Evolutionary conservation across 2,113 vertebrate species (phyloP), one percentile per base, ranked within the genome.

Genomic region (Parotia lawesii): DNA sequence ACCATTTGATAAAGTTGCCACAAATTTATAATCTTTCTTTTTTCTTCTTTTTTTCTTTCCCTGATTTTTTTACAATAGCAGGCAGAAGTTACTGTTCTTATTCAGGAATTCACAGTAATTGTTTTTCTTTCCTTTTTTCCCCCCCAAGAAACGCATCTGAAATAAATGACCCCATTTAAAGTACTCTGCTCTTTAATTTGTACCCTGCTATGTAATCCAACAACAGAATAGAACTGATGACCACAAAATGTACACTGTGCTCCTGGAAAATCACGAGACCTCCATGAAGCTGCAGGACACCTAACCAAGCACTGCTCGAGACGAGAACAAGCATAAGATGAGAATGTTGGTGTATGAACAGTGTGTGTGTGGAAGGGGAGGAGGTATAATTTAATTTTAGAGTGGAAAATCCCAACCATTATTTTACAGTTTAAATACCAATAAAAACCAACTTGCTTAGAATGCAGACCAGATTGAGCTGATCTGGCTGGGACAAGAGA

Each of bases 401-500:
- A 85, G 57, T 91, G 89, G 85, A 96, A 96, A 95, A 93, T 90
- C 60, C 83, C 29, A 22, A 66, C 53, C 75, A 95, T 95, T 96
- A 94, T 94, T 94, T 95, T 92, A 94, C 54, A 74, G 73, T 96
- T 96, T 95, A 89, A 96, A 90, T 79, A 88, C 89, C 94, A 95
- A 95, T 94, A 92, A 96, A 97, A 97, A 47, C 1, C 62, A 93
- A 95, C 91, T 96, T 90, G 85, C 76, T 93, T 91, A 90, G 90
- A 95, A 96, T 58, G 66, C 80, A 89, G 87, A 96, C 84, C 89
- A 91, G 89, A 93, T 88, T 93, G 84, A 91, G 78, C 87, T 90
- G 92, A 87, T 90, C 90, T 95, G 87, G 87, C 94, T 92, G 89
- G 82, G 91, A 91, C 95, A 95, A 76, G 76, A 93, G 95, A 96